A percentile compares a stretch with the other conserved stretches of the same genome.
Conservation (phyloP, 2,888 invertebrate species). For the Stenotaenia linearis region DNA sequence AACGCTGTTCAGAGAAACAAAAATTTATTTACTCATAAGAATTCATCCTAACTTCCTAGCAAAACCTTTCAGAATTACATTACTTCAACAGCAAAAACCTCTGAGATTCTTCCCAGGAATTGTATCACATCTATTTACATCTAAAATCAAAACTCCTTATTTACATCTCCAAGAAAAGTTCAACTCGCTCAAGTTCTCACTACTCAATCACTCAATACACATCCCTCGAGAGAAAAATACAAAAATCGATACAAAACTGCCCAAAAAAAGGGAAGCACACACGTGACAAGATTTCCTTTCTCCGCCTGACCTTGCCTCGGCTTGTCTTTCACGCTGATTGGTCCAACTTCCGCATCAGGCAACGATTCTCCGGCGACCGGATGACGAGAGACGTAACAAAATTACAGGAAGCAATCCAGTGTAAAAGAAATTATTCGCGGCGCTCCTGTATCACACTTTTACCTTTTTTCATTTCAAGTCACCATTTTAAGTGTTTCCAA, state of each 20-base stretch:
- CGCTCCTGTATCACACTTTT: background rate
- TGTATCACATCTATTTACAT: too few relatives aligned
- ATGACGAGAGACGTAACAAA: background rate
- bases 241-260: background rate
- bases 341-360: conserved; percentile 26
- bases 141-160: too few relatives aligned
- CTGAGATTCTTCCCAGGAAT: too few relatives aligned
- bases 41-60: too few relatives aligned
- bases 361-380: conserved; percentile 20
- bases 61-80: too few relatives aligned
- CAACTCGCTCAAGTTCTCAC: background rate
- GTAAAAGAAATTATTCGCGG: background rate
- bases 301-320: background rate
- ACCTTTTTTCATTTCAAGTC: background rate
- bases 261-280: background rate
- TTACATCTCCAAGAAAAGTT: background rate
- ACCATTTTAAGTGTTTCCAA: background rate
- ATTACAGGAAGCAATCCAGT: background rate
- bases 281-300: conserved; percentile 26
- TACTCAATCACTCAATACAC: background rate
- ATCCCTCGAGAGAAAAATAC: background rate
- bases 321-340: conserved; percentile 26
- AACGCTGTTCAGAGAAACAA: too few relatives aligned
- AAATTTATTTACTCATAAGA: too few relatives aligned
- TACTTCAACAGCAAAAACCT: too few relatives aligned